Evolutionary conservation across 2,888 invertebrate genomes (phyloP).

Genomic region (Drosophila siamana): DNA sequence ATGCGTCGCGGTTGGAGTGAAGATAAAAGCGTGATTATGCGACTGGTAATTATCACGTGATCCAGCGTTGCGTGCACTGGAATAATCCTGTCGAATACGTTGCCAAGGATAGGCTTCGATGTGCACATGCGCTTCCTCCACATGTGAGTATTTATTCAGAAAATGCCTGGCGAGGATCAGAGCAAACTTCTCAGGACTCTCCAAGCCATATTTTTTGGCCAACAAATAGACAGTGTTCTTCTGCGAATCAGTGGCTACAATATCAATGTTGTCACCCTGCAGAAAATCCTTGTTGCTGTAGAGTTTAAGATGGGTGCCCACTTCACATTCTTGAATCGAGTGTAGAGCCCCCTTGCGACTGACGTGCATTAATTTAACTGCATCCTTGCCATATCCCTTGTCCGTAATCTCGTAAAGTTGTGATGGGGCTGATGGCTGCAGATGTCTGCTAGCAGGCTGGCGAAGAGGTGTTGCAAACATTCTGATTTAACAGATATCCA

Average conservation of each 20-base stretch:
- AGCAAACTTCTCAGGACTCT: slow-evolving; percentile 92
- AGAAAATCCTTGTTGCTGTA: slow-evolving; percentile 90
- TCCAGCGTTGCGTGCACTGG: slow-evolving; percentile 48
- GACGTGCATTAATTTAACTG: slow-evolving; percentile 91
- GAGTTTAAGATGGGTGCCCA: slow-evolving; percentile 90
- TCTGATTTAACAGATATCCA: slow-evolving; percentile 20
- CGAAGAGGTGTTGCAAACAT: slow-evolving; percentile 77
- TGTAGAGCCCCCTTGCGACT: slow-evolving; percentile 89
- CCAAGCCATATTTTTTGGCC: slow-evolving; percentile 91
- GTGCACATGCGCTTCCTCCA: slow-evolving; percentile 89
- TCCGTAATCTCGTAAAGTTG: slow-evolving; percentile 79
- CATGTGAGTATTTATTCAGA: slow-evolving; percentile 90
- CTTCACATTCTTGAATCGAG: slow-evolving; percentile 91
- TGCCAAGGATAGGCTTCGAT: slow-evolving; percentile 93
- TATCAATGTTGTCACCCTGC: slow-evolving; percentile 89
- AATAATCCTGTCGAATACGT: slow-evolving; percentile 87
- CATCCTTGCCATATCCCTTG: slow-evolving; percentile 88
- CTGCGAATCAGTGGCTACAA: slow-evolving; percentile 93
- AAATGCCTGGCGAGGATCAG: slow-evolving; percentile 91
- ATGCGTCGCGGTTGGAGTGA: slow-evolving; percentile 89
- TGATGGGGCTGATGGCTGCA: slow-evolving; percentile 7
- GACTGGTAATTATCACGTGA: slow-evolving; percentile 80
- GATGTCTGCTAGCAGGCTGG: slow-evolving; percentile 24
- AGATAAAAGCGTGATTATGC: slow-evolving; percentile 92
- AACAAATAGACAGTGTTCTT: slow-evolving; percentile 93